phyloP scores from a whole-genome alignment of 2,888 invertebrate species.

The Malacosoma neustria region DNA sequence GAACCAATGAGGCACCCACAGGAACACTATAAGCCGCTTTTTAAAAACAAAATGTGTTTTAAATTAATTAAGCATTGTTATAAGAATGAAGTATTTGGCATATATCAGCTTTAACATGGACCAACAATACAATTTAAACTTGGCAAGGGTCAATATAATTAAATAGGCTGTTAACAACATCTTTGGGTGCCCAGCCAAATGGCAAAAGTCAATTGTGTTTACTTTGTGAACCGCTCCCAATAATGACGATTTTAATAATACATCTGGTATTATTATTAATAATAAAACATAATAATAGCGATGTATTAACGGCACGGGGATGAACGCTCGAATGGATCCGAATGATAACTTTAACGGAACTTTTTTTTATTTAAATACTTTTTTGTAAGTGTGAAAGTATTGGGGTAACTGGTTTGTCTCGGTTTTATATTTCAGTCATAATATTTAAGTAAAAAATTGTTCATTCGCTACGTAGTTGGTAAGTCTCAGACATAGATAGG shows the following conservation, averaged over 20 bases:
- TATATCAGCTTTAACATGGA: slow-evolving; percentile 23
- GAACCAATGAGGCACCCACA: no score
- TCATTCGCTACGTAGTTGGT: no score
- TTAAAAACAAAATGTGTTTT: no score
- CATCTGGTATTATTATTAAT: slow-evolving; percentile 57
- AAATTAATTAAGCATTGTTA: no score
- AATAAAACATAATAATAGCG: slow-evolving; percentile 39
- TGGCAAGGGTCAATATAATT: slow-evolving; percentile 62
- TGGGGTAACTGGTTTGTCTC: background rate
- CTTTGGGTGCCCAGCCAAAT: slow-evolving; percentile 60
- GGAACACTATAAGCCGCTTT: no score
- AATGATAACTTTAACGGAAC: slow-evolving; percentile 58
- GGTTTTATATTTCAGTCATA: no score
- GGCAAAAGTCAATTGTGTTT: slow-evolving; percentile 70
- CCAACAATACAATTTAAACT: slow-evolving; percentile 49
- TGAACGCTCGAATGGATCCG: slow-evolving; percentile 61
- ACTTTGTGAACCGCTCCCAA: slow-evolving; percentile 36
- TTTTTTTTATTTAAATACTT: slow-evolving; percentile 28
- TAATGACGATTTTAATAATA: slow-evolving; percentile 61
- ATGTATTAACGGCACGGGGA: slow-evolving; percentile 58
- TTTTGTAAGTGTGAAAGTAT: slow-evolving; percentile 8
- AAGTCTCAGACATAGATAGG: no score
- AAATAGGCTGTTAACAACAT: slow-evolving; percentile 34
- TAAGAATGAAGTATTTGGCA: background rate
- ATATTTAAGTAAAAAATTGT: no score